A percentile compares a stretch with the other conserved stretches of the same genome.
phyloP scores from a whole-genome alignment of 2,797 vertebrate species.

The Anisognathus igniventris region DNA sequence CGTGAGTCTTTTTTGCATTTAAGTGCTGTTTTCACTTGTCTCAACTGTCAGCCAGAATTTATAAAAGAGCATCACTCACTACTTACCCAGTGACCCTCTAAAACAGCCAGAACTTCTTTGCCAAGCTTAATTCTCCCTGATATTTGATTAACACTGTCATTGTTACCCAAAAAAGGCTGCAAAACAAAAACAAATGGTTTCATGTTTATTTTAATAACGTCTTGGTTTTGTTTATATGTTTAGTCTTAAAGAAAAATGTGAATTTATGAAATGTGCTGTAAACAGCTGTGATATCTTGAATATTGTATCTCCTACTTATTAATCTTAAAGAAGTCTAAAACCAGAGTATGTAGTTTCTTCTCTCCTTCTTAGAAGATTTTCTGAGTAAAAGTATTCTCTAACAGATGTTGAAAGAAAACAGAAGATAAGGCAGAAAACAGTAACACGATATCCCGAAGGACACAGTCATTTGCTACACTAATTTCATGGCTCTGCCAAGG shows the following conservation, averaged over 20 bases:
- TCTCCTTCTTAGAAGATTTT: neutral
- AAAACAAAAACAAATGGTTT: neutral
- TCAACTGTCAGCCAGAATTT: neutral
- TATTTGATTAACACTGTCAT: slow-evolving; percentile 94
- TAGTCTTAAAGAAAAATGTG: neutral
- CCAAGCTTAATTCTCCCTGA: slow-evolving; percentile 95
- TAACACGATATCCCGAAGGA: neutral
- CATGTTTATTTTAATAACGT: neutral
- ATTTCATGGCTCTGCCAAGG: neutral
- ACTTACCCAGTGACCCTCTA: slow-evolving; percentile 97
- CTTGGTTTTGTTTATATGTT: neutral
- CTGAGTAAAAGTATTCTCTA: neutral
- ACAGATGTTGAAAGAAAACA: neutral
- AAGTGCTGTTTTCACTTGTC: neutral
- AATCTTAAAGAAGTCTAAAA: neutral
- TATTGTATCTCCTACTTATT: neutral
- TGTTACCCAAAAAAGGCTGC: slow-evolving; percentile 95
- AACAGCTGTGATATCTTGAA: neutral
- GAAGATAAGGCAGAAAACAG: neutral
- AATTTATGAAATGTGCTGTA: neutral
- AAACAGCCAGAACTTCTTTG: slow-evolving; percentile 92
- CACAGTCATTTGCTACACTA: neutral
- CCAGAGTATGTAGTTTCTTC: neutral
- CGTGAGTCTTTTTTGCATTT: neutral
- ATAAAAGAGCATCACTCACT: neutral